Base-by-base conservation (phyloP, 1,140 invertebrate genomes). In the Adelges cooleyi region DNA sequence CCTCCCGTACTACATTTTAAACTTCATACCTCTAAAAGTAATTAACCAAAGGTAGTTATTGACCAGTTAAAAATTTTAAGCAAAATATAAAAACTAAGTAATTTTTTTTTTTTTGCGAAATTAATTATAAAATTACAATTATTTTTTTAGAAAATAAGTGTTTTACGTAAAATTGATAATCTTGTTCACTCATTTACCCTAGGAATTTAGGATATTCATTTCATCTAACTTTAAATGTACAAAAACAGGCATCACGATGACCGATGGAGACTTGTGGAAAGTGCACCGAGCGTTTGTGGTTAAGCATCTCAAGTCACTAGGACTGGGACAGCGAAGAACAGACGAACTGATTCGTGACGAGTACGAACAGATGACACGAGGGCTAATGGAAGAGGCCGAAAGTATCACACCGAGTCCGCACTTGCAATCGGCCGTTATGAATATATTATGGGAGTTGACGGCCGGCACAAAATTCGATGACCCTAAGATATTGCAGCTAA, bases 281-380 rank as follows among this genome's bases (percentile, higher is more conserved):
- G 83, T 86, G 68, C 84, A 92, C 68, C 78, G 89, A 42, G 76
- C 77, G 51, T 92, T 91, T 75, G 80, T 84, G 3, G 72, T 89
- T 46, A 81, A 81, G 66, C 81, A 85, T 65, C 77, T 93, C 67
- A 78, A 80, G 25, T 76, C 82, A 20, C 77, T 89, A 9, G 89
- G 90, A 17, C 86, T 88, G 66, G 88, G 89, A 0, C 84, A 85
- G 70, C 78, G 75, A 1, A 73, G 77, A 40, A 89, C 91, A 84
- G 84, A 86, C 68, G 76, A 80, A 6, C 80, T 84, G 53, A 85
- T 92, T 13, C 77, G 80, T 62, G 78, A 81, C 0, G 86, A 91
- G 73, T 68, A 85, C 2, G 44, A 69, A 1, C 70, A 75, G 1
- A 72, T 85, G 29, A 49, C 84, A 1, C 69, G 79, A 1, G 74